Base-by-base conservation (phyloP, 2,888 invertebrate genomes). In the Suillia variegata region DNA sequence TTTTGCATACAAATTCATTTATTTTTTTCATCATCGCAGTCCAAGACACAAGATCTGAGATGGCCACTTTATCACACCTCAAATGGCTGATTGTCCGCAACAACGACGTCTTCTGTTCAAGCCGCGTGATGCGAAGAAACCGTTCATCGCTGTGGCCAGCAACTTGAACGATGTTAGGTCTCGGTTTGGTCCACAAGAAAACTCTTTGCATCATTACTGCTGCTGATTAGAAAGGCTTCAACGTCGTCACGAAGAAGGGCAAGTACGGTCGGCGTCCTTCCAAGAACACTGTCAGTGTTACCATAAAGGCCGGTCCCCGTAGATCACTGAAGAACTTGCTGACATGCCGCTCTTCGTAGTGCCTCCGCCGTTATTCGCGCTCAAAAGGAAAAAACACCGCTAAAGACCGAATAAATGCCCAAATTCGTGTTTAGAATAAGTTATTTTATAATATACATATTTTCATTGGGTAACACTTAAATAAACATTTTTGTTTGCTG, bases 101-200 rank as follows among this genome's bases (percentile, higher is more conserved):
- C 74, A 80, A 81, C 71, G 79, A 82, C 71, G 68, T 82, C 33
- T 80, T 68, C 73, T 82, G 70, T 70, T 82, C 66, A 82, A 82
- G 71, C 81, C 79, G 70, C 76, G 80, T 47, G 81, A 82, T 75
- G 73, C 82, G 49, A 79, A 77, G 66, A 82, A 81, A 70, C 82
- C 82, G 58, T 82, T 82, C 71, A 82, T 82, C 71, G 80, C 80
- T 67, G 82, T 82, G 83, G 88, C 94, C 33, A 93, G 92, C 84
- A 98, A 98, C 84, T 87, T 98, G 83, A 92, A 91, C 78, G 94
- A 94, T 84, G 85, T 93, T 73, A 95, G 92, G 84, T 94, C 96
- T 54, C 83, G 98, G 98, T 54, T 83, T 98, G 72, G 88, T 98
- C 71, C 96, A 97, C 83, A 91, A 89, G 80, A 95, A 95, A 83